Conservation (phyloP, 2,113 vertebrate species). For the Eulacestoma nigropectus region DNA sequence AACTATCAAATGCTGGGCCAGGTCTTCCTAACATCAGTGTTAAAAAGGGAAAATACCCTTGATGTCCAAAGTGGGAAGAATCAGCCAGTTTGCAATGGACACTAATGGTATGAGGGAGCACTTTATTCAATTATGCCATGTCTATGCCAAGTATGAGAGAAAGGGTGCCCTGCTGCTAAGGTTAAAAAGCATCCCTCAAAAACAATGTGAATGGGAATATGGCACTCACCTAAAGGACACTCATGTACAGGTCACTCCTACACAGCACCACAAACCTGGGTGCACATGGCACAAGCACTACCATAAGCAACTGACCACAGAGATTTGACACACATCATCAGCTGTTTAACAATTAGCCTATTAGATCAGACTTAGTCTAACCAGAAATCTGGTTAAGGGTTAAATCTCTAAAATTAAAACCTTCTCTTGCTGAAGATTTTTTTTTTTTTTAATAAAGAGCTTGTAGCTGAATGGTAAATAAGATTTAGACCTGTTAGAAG, state of each 20-base stretch:
- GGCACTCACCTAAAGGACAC: neutral
- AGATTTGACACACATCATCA: neutral
- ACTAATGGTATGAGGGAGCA: neutral
- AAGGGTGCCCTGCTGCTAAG: neutral
- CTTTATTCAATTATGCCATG: neutral
- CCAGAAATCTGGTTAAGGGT: neutral
- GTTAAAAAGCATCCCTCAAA: neutral
- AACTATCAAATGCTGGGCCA: neutral
- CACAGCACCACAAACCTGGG: neutral
- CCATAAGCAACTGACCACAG: neutral
- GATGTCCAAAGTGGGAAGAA: neutral
- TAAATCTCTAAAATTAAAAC: neutral
- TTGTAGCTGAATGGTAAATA: conserved; percentile 32
- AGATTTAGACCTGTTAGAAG: conserved; percentile 45
- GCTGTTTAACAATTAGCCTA: neutral
- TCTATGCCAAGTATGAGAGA: neutral
- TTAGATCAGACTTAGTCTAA: neutral
- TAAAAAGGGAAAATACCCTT: neutral
- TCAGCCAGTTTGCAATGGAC: neutral
- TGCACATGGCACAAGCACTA: neutral
- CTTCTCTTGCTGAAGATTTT: neutral
- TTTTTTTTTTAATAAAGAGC: neutral
- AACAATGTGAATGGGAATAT: neutral
- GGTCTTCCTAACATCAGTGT: neutral
- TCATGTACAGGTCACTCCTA: fast-evolving